Evolutionary conservation across 2,888 invertebrate genomes (phyloP), one percentile per base, ranked within the genome.

Genomic region (Orthosia incerta): DNA sequence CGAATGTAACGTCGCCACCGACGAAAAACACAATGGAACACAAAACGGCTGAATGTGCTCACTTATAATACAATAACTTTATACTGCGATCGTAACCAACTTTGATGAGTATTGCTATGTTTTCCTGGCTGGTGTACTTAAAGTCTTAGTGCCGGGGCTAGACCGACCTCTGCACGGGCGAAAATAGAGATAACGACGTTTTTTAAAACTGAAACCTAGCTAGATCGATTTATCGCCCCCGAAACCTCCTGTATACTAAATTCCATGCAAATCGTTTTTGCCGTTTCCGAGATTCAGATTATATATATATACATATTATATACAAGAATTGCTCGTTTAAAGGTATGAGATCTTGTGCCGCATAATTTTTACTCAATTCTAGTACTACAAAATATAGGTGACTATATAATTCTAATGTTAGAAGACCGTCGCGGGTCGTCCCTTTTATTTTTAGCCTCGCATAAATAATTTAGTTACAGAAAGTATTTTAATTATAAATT

Each of bases 401-500:
- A 1, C 3, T 23, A 12, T 23, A 16, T 16, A 45, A 31, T 20
- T 48, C 3, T 48, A 26, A 53, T 53, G 46, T 57, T 23, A n/a
- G 16, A n/a, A 53, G 12, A 51, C 18, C n/a, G 13, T 3, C 4
- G 9, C 2, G 45, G 26, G 12, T 46, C 16, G 46, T 15, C 0
- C 5, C 16, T 70, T 56, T 50, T 50, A 48, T 31, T 39, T 26
- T 63, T 77, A 48, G 48, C 18, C 4, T 50, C 20, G 18, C 48
- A 53, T 48, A 0, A 74, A 68, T 59, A 51, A 46, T 7, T 57
- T 65, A 61, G 5, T 46, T 23, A 48, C 66, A 20, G 53, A 71
- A 61, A 57, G 48, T 63, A 73, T 73, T 76, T 65, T 79, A 71
- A 80, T 59, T 73, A 67, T 45, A 59, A 74, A 62, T 66, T 51